phyloP scores from a whole-genome alignment of 2,797 vertebrate species.

The Steatocranus sp. region DNA sequence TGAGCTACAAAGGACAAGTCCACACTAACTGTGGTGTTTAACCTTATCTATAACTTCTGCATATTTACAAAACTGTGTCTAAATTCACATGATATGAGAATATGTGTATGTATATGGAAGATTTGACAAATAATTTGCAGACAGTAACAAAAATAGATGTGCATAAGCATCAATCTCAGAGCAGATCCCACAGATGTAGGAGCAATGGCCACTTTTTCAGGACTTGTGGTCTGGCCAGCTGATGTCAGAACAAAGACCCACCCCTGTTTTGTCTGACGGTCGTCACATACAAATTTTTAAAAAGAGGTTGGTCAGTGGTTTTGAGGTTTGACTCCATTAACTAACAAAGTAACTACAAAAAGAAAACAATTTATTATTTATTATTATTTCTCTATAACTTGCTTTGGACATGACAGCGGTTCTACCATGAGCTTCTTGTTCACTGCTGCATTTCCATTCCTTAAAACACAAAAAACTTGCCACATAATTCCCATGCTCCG shows the following conservation, averaged over 20 bases:
- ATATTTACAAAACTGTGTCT: not conserved
- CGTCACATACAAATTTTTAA: not conserved
- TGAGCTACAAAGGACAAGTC: not conserved
- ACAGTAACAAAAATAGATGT: not conserved
- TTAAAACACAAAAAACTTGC: not conserved
- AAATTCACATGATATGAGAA: too few species aligned
- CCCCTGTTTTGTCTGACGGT: rapidly evolving
- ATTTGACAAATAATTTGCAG: not conserved
- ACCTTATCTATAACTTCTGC: not conserved
- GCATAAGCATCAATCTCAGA: not conserved
- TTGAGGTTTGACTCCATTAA: not conserved
- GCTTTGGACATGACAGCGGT: not conserved
- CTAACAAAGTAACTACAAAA: not conserved
- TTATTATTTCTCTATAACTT: not conserved
- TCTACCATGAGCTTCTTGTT: not conserved
- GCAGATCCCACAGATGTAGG: not conserved
- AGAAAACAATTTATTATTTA: not conserved
- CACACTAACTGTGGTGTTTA: not conserved
- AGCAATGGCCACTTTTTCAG: not conserved
- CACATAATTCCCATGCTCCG: not conserved
- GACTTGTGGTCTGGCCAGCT: not conserved
- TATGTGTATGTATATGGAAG: not conserved
- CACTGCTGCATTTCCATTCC: not conserved
- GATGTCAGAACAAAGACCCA: not conserved
- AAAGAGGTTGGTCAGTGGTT: not conserved